These are phyloP conservation scores for Sylvia atricapilla DNA, from an alignment of 2,113 vertebrate genomes.

Conservation along the genomic window DNA sequence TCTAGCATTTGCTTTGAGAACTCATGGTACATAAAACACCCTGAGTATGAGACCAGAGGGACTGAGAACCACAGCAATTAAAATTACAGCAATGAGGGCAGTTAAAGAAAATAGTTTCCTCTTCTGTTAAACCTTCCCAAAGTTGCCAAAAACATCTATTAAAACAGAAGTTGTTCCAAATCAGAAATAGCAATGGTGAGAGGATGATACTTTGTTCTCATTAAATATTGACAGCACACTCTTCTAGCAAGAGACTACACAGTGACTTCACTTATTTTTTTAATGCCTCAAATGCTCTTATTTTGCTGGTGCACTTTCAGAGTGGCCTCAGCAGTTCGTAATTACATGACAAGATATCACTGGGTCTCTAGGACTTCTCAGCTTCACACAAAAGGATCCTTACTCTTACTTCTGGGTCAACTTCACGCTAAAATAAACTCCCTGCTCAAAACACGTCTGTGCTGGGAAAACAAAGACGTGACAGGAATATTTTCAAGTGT, in stretches of 20 bases:
- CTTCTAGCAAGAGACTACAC: background rate
- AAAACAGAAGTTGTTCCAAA: background rate
- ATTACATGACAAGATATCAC: background rate
- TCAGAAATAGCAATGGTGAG: background rate
- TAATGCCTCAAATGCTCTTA: background rate
- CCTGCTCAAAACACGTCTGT: background rate
- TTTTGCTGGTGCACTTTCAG: background rate
- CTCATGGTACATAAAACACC: background rate
- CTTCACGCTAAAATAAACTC: background rate
- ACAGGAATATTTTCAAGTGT: background rate
- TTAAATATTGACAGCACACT: background rate
- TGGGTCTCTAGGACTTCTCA: background rate
- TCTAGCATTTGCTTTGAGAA: background rate
- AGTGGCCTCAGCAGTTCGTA: background rate
- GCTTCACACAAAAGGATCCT: background rate
- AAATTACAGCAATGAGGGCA: background rate
- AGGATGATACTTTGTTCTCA: background rate
- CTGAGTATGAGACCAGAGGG: background rate
- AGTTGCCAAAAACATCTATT: background rate
- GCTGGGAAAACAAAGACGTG: background rate
- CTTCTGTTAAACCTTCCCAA: background rate
- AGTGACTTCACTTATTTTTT: background rate
- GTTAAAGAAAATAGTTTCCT: background rate
- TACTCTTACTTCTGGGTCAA: background rate
- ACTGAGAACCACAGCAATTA: background rate